Evolutionary conservation across 2,888 invertebrate genomes (phyloP).

Genomic region (Drosophila pseudotalamancana): DNA sequence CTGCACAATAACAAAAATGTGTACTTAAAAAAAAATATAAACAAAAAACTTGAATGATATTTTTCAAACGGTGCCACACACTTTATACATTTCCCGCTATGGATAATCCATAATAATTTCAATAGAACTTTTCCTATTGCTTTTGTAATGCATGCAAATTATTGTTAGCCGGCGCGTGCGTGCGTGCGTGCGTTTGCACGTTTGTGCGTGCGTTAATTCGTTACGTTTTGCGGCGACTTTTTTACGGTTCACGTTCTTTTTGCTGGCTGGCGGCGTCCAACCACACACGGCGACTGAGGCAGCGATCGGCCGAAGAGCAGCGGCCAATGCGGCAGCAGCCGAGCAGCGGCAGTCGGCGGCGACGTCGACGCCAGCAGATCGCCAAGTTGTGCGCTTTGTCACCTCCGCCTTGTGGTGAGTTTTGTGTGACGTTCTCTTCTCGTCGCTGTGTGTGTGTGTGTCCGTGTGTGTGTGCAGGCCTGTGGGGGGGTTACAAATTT

Average conservation of each 20-base stretch:
- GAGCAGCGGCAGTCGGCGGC: background rate
- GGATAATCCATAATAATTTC: constrained; percentile 18
- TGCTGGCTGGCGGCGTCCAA: constrained; percentile 67
- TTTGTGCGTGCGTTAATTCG: constrained; percentile 3
- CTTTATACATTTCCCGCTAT: constrained; percentile 27
- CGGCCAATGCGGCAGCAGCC: constrained; percentile 14
- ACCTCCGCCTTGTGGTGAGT: constrained; percentile 66
- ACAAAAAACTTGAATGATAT: background rate
- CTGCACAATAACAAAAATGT: constrained; percentile 14
- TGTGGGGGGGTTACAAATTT: constrained; percentile 1
- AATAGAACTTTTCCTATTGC: constrained; percentile 5
- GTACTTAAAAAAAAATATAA: background rate
- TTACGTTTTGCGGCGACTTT: constrained; percentile 8
- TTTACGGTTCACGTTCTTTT: constrained; percentile 50
- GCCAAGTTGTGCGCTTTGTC: constrained; percentile 59
- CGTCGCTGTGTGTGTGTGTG: background rate
- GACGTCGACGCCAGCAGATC: constrained; percentile 24
- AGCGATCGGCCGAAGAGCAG: constrained; percentile 37
- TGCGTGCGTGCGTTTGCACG: background rate
- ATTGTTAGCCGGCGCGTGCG: constrained; percentile 1
- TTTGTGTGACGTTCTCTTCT: constrained; percentile 43
- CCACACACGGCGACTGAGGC: constrained; percentile 73
- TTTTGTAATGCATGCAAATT: background rate
- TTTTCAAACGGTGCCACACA: constrained; percentile 16
- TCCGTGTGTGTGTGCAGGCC: background rate